Percentiles rank a stretch among this genome's conserved stretches.
phyloP scores from a whole-genome alignment of 2,888 invertebrate genomes.

The Dromius quadrimaculatus region DNA sequence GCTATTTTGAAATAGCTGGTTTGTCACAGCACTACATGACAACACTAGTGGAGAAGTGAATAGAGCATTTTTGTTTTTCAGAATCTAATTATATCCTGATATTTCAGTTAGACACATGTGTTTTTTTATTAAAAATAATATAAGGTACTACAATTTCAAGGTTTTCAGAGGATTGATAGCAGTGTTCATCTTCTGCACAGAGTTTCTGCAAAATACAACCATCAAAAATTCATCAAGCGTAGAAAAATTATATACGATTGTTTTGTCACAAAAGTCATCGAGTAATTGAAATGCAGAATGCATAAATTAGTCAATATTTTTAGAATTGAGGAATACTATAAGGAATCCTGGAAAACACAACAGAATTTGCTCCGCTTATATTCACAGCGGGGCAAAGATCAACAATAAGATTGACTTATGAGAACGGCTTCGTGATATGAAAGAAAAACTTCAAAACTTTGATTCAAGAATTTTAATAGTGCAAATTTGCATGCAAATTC shows the following conservation, averaged over 20 bases:
- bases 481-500: constrained; percentile 50
- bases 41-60: too few species aligned
- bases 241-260: constrained; percentile 29
- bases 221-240: too few species aligned
- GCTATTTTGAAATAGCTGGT: too few species aligned
- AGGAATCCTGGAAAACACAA: constrained; percentile 15
- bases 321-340: constrained; percentile 17
- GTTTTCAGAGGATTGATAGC: too few species aligned
- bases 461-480: constrained; percentile 31
- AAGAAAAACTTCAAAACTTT: constrained; percentile 46
- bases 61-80: too few species aligned
- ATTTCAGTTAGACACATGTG: too few species aligned
- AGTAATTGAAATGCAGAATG: constrained; percentile 30
- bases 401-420: constrained; percentile 28
- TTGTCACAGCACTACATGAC: too few species aligned
- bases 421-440: constrained; percentile 41
- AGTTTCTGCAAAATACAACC: too few species aligned
- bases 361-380: not conserved
- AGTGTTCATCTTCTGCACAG: too few species aligned
- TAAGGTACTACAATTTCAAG: too few species aligned
- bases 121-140: too few species aligned
- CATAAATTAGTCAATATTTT: constrained; percentile 23
- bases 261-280: not conserved
- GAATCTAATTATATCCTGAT: too few species aligned
- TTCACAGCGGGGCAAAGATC: not conserved